Evolutionary conservation across 2,888 invertebrate species (phyloP).

Genomic region (Tribolium freemani): DNA sequence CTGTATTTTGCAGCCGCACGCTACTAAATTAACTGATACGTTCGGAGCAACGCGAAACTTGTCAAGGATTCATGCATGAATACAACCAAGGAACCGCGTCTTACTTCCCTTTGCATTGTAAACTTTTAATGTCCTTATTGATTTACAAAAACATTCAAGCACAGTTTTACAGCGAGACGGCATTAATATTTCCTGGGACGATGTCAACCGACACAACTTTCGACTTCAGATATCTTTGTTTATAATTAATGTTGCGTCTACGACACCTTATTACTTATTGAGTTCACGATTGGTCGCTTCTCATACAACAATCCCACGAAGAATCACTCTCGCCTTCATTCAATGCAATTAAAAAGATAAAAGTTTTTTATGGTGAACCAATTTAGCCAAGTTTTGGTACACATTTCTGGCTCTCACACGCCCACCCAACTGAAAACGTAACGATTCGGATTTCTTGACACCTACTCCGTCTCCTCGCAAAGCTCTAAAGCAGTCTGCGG

Average conservation of each 20-base stretch:
- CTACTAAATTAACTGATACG: slow-evolving; percentile 48
- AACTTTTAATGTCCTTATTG: slow-evolving; percentile 13
- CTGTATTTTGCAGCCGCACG: slow-evolving; percentile 48
- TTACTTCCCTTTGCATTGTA: slow-evolving; percentile 27
- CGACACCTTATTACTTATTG: background rate
- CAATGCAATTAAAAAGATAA: too few relatives aligned
- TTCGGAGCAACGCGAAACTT: slow-evolving; percentile 30
- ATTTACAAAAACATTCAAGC: slow-evolving; percentile 1
- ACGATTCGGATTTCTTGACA: background rate
- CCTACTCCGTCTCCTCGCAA: background rate
- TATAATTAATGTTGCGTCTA: slow-evolving; percentile 6
- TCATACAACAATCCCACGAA: too few relatives aligned
- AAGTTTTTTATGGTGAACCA: too few relatives aligned
- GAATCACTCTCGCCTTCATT: too few relatives aligned
- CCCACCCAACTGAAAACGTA: background rate
- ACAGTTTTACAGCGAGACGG: background rate
- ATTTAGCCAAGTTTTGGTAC: too few relatives aligned
- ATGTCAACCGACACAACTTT: background rate
- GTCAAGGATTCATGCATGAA: slow-evolving; percentile 34
- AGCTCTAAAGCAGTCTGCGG: too few relatives aligned
- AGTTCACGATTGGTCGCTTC: background rate
- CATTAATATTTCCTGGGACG: slow-evolving; percentile 3
- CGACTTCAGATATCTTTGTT: background rate
- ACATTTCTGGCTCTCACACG: too few relatives aligned
- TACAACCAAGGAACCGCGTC: slow-evolving; percentile 16